Conservation (phyloP, 2,888 invertebrate species). For the Drosophila siamana region DNA sequence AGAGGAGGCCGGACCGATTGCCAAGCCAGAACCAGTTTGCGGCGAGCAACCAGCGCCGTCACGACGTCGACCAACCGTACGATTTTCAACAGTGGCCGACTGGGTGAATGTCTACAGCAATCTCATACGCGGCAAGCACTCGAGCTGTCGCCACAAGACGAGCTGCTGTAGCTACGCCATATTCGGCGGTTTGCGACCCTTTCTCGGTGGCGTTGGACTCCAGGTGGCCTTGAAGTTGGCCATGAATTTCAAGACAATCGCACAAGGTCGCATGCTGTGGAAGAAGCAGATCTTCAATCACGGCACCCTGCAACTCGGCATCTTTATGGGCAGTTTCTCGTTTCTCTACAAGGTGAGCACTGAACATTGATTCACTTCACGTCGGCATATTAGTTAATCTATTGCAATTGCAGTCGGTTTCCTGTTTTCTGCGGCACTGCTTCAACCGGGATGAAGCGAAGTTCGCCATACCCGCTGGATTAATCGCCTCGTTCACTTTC, state of each 20-base stretch:
- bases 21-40: constrained; percentile 5
- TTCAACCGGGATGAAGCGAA: constrained; percentile 88
- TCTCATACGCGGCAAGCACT: constrained; percentile 83
- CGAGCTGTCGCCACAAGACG: constrained; percentile 87
- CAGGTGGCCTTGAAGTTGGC: constrained; percentile 88
- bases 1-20: constrained; percentile 86
- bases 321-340: constrained; percentile 90
- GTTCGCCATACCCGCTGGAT: constrained; percentile 90
- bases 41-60: constrained; percentile 56
- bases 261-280: constrained; percentile 86
- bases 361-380: too few species aligned
- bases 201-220: constrained; percentile 88
- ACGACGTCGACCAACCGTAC: constrained; percentile 57
- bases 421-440: constrained; percentile 89
- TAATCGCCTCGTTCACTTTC: constrained; percentile 90
- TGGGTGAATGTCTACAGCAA: constrained; percentile 78
- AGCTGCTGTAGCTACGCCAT: constrained; percentile 88
- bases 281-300: constrained; percentile 86
- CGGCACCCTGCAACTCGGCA: constrained; percentile 88
- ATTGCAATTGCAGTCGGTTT: constrained; percentile 86
- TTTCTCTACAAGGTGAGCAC: constrained; percentile 89
- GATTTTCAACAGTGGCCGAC: constrained; percentile 70
- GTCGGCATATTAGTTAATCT: too few species aligned
- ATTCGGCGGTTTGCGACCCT: constrained; percentile 87
- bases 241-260: constrained; percentile 87